Evolutionary conservation across 2,888 invertebrate genomes (phyloP).

Genomic region (Sussaba pulchella): DNA sequence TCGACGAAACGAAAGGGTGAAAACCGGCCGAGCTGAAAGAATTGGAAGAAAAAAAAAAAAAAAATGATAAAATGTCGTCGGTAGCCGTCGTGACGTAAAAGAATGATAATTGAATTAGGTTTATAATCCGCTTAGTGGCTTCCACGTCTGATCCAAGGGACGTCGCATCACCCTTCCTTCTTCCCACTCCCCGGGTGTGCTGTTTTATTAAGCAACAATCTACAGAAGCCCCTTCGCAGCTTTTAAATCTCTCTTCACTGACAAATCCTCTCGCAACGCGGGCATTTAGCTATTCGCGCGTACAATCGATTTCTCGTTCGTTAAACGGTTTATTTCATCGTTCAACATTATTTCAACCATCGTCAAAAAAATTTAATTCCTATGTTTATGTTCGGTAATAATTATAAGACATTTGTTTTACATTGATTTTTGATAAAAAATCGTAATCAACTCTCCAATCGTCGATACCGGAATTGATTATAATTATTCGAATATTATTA

Average conservation of each 20-base stretch:
- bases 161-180: slow-evolving; percentile 62
- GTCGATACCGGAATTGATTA: too few relatives aligned
- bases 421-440: too few relatives aligned
- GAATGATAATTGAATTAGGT: slow-evolving; percentile 79
- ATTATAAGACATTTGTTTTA: too few relatives aligned
- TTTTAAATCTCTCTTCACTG: slow-evolving; percentile 59
- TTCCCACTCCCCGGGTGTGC: slow-evolving; percentile 62
- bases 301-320: slow-evolving; percentile 22
- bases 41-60: slow-evolving; percentile 66
- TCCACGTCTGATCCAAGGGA: slow-evolving; percentile 70
- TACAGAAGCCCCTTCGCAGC: slow-evolving; percentile 75
- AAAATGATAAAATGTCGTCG: slow-evolving; percentile 73
- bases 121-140: slow-evolving; percentile 80
- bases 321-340: slow-evolving; percentile 8
- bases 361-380: neutral
- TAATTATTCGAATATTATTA: too few relatives aligned
- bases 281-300: slow-evolving; percentile 11
- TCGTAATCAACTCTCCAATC: too few relatives aligned
- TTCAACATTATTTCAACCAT: neutral
- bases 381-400: too few relatives aligned
- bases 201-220: slow-evolving; percentile 80
- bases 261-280: neutral
- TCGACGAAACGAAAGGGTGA: neutral
- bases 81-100: slow-evolving; percentile 76
- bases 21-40: neutral